Conservation (phyloP, 2,888 invertebrate species). For the Tryphoninae sp. region DNA sequence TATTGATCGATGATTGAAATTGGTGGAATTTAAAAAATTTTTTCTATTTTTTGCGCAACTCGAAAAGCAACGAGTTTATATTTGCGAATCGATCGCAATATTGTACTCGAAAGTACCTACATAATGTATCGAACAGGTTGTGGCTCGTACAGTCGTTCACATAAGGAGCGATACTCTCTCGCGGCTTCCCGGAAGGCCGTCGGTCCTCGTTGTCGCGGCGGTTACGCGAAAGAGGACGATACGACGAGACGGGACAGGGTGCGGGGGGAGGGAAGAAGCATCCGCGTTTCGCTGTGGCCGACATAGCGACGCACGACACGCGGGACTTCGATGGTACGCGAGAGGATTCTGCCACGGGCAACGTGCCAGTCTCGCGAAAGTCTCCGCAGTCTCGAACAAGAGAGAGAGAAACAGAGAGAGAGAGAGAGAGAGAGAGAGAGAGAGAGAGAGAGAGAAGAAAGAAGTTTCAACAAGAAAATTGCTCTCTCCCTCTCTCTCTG, state of each 20-base stretch:
- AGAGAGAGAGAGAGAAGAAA: not conserved
- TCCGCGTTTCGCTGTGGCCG: slow-evolving; percentile 47
- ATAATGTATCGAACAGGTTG: not conserved
- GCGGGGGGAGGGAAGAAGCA: not conserved
- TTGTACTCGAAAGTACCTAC: not conserved
- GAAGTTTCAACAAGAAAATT: slow-evolving; percentile 50
- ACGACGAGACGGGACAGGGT: not conserved
- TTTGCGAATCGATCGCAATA: not conserved
- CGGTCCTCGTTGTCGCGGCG: slow-evolving; percentile 17
- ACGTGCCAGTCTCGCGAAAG: slow-evolving; percentile 39
- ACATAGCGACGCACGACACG: slow-evolving; percentile 48
- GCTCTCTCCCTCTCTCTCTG: slow-evolving; percentile 18
- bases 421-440: not conserved
- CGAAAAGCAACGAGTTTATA: not conserved
- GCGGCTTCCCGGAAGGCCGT: slow-evolving; percentile 43
- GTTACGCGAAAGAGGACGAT: slow-evolving; percentile 12
- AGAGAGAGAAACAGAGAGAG: not conserved
- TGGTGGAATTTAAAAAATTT: no score
- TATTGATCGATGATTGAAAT: no score
- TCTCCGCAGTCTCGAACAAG: not conserved
- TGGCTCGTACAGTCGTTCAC: not conserved
- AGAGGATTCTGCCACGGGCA: not conserved
- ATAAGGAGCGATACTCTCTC: slow-evolving; percentile 38
- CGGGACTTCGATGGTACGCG: slow-evolving; percentile 44
- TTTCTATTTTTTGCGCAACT: no score